Percentiles rank a stretch among this genome's conserved stretches.
Evolutionary conservation across 35 echinoderm and acorn worm species (phyloP).

Genomic region (Holothuria glaberrima): DNA sequence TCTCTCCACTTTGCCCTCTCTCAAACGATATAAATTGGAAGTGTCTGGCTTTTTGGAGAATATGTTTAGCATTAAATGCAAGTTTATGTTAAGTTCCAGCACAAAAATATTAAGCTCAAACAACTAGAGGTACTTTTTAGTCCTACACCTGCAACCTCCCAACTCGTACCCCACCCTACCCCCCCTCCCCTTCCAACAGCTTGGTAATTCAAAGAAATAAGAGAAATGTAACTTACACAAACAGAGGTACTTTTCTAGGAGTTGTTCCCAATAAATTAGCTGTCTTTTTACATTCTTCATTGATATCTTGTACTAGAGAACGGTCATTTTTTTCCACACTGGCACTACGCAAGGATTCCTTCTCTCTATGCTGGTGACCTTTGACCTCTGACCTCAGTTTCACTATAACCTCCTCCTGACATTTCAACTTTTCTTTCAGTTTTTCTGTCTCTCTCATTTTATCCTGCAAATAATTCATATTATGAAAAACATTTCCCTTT

Average conservation of each 20-base stretch:
- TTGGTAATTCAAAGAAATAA: not conserved
- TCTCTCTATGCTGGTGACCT: constrained; percentile 66
- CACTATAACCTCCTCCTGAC: constrained; percentile 85
- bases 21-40: too few species aligned
- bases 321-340: constrained; percentile 58
- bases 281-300: constrained; percentile 87
- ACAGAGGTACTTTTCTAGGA: constrained; percentile 59
- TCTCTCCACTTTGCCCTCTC: too few species aligned
- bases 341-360: constrained; percentile 45
- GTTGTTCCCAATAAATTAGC: constrained; percentile 58
- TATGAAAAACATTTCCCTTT: too few species aligned
- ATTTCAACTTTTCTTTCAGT: constrained; percentile 58
- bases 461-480: constrained; percentile 52
- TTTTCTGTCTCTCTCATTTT: constrained; percentile 80
- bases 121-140: too few species aligned
- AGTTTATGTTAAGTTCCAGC: too few species aligned
- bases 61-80: too few species aligned
- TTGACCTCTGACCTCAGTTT: constrained; percentile 86
- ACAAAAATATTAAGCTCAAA: too few species aligned
- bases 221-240: constrained; percentile 44
- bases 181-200: not conserved
- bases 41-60: too few species aligned
- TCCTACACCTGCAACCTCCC: too few species aligned
- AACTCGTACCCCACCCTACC: too few species aligned
- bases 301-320: constrained; percentile 74